Conservation (phyloP, 2,888 invertebrate genomes). For the Netelia inedita region DNA sequence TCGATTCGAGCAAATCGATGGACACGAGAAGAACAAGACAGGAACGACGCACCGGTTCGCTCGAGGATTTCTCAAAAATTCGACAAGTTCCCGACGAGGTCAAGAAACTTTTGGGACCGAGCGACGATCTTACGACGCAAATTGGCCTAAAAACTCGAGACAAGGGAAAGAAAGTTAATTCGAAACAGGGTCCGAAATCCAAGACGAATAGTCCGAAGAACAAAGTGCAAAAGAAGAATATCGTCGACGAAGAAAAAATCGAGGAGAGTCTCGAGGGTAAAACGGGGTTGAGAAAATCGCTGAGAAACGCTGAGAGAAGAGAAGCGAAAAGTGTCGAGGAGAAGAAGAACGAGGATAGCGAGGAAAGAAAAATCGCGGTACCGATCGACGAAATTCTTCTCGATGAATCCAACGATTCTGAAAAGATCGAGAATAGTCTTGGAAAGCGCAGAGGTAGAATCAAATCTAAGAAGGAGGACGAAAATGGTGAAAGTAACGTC, state of each 20-base stretch:
- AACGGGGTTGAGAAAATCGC: constrained; percentile 75
- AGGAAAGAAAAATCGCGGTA: constrained; percentile 18
- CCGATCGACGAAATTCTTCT: constrained; percentile 39
- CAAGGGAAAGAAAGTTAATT: constrained; percentile 30
- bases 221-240: constrained; percentile 36
- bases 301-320: constrained; percentile 75
- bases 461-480: constrained; percentile 49
- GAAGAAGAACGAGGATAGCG: constrained; percentile 31
- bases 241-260: constrained; percentile 5
- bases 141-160: constrained; percentile 69
- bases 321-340: constrained; percentile 24
- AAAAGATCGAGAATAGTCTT: constrained; percentile 48
- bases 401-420: constrained; percentile 25
- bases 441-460: constrained; percentile 62
- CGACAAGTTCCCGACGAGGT: constrained; percentile 74
- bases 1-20: constrained; percentile 51
- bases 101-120: constrained; percentile 74
- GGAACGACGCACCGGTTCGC: constrained; percentile 66
- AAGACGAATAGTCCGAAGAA: constrained; percentile 42
- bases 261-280: constrained; percentile 30
- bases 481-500: constrained; percentile 46
- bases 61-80: constrained; percentile 69
- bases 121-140: constrained; percentile 72
- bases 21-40: constrained; percentile 63
- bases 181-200: constrained; percentile 20